Conservation (phyloP, 2,797 vertebrate species). For the Gephyroberyx darwinii region DNA sequence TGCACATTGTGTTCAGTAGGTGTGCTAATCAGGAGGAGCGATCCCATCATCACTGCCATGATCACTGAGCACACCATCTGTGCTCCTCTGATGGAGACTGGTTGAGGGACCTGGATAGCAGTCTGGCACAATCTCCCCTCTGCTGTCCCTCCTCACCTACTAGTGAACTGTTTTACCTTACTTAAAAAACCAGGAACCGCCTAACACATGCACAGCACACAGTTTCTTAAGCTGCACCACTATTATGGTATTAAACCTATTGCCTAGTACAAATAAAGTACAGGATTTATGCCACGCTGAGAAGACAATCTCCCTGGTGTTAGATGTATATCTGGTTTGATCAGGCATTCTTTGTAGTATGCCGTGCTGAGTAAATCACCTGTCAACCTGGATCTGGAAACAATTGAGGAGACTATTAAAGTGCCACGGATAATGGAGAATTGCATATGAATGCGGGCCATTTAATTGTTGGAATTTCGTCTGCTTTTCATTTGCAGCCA, state of each 20-base stretch:
- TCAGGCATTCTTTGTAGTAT: conserved; percentile 52
- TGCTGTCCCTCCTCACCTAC: conserved; percentile 15
- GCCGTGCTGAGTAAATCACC: conserved; percentile 47
- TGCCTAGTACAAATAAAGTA: conserved; percentile 14
- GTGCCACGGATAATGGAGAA: conserved; percentile 68
- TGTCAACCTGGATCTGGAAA: conserved; percentile 74
- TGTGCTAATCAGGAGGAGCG: conserved; percentile 76
- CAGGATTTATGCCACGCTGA: conserved; percentile 9
- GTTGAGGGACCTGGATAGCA: conserved; percentile 57
- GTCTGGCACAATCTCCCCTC: conserved; percentile 43
- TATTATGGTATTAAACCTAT: conserved; percentile 29
- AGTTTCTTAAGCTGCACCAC: conserved; percentile 1
- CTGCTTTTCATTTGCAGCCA: conserved; percentile 67
- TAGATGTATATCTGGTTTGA: conserved; percentile 48
- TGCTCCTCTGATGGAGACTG: conserved; percentile 63
- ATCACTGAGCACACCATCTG: conserved; percentile 81
- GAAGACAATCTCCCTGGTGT: neutral
- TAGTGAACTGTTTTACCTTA: conserved; percentile 7
- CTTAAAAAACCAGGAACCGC: conserved; percentile 43
- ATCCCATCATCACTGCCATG: conserved; percentile 72
- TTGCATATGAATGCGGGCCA: conserved; percentile 65
- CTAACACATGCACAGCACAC: conserved; percentile 33
- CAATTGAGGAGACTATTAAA: conserved; percentile 77
- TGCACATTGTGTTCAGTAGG: conserved; percentile 73
- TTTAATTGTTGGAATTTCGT: conserved; percentile 67